Evolutionary conservation across 2,113 vertebrate species (phyloP), one percentile per base, ranked within the genome.

Genomic region (Emydura subglobosa): DNA sequence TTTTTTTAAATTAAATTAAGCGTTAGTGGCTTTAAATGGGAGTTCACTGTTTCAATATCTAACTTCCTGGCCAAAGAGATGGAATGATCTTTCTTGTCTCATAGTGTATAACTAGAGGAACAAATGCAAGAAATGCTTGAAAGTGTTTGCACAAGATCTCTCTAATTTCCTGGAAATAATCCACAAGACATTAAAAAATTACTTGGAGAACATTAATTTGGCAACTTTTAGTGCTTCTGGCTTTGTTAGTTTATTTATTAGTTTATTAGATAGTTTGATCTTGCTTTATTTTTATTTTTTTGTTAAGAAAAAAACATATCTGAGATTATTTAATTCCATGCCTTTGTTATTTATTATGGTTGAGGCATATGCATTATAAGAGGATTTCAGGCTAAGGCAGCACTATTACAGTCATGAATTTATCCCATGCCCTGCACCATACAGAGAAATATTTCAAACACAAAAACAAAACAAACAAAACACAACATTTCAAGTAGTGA

Each of bases 141-240:
- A 97, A 97, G 47, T 86, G 82, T 96, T 97, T 94, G 94, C 92
- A 94, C 96, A 82, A 84, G 53, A 53, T 96, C 97, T 96, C 80
- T 86, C 88, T 94, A 16, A 1, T 86, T 98, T 97, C 95, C 97
- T 95, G 95, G 97, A 98, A 97, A 97, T 87, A 91, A 50, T 54
- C 94, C 92, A 84, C 2, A 57, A 95, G 93, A 97, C 94, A 96
- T 96, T 93, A 93, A 90, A 9, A 92, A 96, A 95, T 86, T 91
- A 81, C 86, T 82, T 80, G 89, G 91, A 88, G 92, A 95, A 93
- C 34, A 92, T 92, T 94, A 85, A 93, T 83, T 96, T 94, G 93
- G 94, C 93, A n/a, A 91, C 87, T 93, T 94, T 47, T 12, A 87
- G 57, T 81, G 57, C 78, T 93, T 93, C 94, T 97, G 86, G 76